Evolutionary conservation across 2,797 vertebrate genomes (phyloP), one percentile per base, ranked within the genome.

Genomic region (Lepidocolaptes lacrymiger): DNA sequence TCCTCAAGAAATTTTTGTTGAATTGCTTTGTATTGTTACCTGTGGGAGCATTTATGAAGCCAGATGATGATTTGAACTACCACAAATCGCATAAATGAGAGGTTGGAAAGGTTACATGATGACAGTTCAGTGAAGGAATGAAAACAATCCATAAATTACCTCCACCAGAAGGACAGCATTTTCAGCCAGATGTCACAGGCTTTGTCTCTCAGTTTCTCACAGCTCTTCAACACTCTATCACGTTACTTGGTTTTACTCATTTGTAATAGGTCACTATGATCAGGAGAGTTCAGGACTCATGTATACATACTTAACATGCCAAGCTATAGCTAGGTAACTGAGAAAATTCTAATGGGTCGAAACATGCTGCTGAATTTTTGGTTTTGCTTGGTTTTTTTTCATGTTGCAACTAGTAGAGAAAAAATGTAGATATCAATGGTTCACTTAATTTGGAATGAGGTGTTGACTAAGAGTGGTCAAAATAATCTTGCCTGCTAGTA

Each of bases 131-230:
- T 19, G 80, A 95, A 86, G 84, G 83, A 97, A 93, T 82, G 54
- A 95, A 97, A 98, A 96, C 64, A 97, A 95, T 90, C 55, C 64
- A 54, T 96, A 93, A 97, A 95, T 97, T 94, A 90, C 75, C 55
- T 88, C 32, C 68, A 86, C 63, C 81, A 85, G 69, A 92, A 95
- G 71, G 91, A 96, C 87, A 82, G 32, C 9, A 1, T 94, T 83
- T 96, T 95, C 92, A 95, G 55, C 76, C 95, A 97, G 83, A 95
- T 36, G 7, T 73, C 66, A 79, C 61, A 80, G 44, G 20, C 68
- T 87, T 96, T 89, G 37, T 64, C 95, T 93, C 94, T 72, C 63
- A 24, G 37, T 74, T 93, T 67, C 20, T 91, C 71, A 43, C 41
- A 88, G 37, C 39, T 43, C 36, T 85, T 55, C 23, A 30, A 75